Evolutionary conservation across 2,113 vertebrate species (phyloP).

Genomic region (Sturnira hondurensis): DNA sequence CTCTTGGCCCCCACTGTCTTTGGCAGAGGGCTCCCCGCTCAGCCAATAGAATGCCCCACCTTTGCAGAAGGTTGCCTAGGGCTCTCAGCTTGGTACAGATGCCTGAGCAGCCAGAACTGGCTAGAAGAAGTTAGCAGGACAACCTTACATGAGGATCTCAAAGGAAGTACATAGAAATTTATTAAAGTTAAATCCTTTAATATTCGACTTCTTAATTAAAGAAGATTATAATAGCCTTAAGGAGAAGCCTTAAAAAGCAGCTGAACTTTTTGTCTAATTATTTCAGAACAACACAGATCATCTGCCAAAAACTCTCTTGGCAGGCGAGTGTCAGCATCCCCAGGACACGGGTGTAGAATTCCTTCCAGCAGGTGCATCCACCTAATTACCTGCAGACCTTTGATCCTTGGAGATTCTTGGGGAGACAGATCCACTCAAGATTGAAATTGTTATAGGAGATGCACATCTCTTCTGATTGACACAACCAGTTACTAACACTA

Average conservation of each 20-base stretch:
- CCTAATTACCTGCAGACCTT: neutral
- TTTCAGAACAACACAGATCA: neutral
- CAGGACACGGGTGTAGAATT: neutral
- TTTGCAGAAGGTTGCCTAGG: neutral
- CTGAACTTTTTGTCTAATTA: constrained; percentile 27
- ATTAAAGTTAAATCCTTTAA: neutral
- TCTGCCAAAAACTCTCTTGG: neutral
- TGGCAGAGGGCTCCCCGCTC: neutral
- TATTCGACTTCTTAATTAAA: constrained; percentile 26
- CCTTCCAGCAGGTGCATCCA: neutral
- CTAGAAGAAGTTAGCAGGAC: neutral
- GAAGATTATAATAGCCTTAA: neutral
- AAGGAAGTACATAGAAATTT: neutral
- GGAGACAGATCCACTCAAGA: neutral
- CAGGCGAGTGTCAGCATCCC: neutral
- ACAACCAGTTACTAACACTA: neutral
- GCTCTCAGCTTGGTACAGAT: neutral
- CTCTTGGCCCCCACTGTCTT: neutral
- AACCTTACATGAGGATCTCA: neutral
- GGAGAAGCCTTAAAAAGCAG: neutral
- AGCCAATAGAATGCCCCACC: neutral
- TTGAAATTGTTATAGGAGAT: neutral
- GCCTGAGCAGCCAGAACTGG: neutral
- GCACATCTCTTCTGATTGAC: neutral
- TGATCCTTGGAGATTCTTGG: neutral